These are phyloP conservation scores for Neoarius graeffei DNA, from an alignment of 2,113 vertebrate species.

Conservation along the genomic window DNA sequence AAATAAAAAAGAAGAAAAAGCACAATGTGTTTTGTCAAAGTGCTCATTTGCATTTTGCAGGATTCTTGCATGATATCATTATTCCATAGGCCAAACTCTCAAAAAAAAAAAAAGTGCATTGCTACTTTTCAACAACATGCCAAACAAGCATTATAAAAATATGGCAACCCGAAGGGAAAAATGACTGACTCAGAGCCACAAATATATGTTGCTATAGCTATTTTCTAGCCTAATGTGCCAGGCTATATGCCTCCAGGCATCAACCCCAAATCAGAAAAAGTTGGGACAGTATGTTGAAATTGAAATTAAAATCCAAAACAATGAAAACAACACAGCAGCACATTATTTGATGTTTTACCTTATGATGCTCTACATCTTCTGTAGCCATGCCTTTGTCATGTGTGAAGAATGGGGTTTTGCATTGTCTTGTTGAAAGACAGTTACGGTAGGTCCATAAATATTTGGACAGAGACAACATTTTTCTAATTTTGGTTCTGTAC, in stretches of 20 bases:
- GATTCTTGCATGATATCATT: neutral
- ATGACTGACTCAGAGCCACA: constrained; percentile 22
- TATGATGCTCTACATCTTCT: too few relatives aligned
- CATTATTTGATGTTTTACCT: too few relatives aligned
- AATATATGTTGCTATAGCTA: constrained; percentile 31
- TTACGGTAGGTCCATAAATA: too few relatives aligned
- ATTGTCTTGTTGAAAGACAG: too few relatives aligned
- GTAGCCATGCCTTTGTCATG: too few relatives aligned
- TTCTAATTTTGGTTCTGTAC: too few relatives aligned
- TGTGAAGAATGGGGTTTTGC: too few relatives aligned
- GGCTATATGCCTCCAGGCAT: constrained; percentile 20
- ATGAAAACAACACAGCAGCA: too few relatives aligned
- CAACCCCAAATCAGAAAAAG: too few relatives aligned
- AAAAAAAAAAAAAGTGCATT: neutral
- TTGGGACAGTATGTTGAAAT: too few relatives aligned
- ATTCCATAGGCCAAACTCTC: neutral
- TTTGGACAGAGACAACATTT: too few relatives aligned
- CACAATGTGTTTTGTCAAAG: neutral
- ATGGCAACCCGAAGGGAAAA: constrained; percentile 28
- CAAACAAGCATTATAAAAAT: constrained; percentile 28
- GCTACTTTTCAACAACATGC: constrained; percentile 34
- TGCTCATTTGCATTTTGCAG: neutral
- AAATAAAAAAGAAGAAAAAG: neutral
- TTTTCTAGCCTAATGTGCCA: constrained; percentile 43
- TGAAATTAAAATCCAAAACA: too few relatives aligned